Evolutionary conservation across 2,888 invertebrate species (phyloP), one percentile per base, ranked within the genome.

Genomic region (Aleiodes leptofemur): DNA sequence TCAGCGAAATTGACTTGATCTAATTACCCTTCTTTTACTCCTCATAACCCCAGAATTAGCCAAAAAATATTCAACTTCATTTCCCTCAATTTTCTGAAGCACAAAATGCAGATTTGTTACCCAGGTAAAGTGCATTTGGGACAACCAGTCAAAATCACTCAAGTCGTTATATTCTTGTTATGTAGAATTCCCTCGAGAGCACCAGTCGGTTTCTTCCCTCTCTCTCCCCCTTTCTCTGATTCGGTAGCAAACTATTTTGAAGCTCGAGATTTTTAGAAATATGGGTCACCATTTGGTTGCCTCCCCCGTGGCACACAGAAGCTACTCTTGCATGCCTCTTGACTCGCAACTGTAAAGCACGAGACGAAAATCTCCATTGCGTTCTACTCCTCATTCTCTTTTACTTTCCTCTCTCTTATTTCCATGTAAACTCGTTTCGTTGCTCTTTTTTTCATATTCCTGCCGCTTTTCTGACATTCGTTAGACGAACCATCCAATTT

Each of bases 221-320:
- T 38, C 43, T 7, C 43, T 43, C 43, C 9, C 43, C 9, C 8
- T 43, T 9, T 43, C 9, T 38, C 38, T 61, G 3, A 14, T 9
- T 61, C 61, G 14, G 38, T 16, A 61, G 61, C 43, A 76, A 81
- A 86, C 86, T 87, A 86, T 87, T 87, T 87, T 85, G 79, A 86
- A 84, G 77, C 84, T 43, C 70, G 77, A 69, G 80, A 85, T 87
- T 88, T 87, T 86, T 85, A 83, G 87, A 85, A 85, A 88, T 87
- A 86, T 88, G 82, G 88, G 87, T 86, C 87, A 86, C 79, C 78
- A 68, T 72, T 74, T 72, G 68, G 75, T 74, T 70, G 71, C 56
- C 64, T 74, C 72, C 66, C 59, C 72, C 53, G 13, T 66, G 9
- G n/a, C 23, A n/a, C 38, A 16, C 23, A 56, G 11, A 43, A 59